Evolutionary conservation across 2,113 vertebrate species (phyloP), one percentile per base, ranked within the genome.

Genomic region (Gila orcuttii): DNA sequence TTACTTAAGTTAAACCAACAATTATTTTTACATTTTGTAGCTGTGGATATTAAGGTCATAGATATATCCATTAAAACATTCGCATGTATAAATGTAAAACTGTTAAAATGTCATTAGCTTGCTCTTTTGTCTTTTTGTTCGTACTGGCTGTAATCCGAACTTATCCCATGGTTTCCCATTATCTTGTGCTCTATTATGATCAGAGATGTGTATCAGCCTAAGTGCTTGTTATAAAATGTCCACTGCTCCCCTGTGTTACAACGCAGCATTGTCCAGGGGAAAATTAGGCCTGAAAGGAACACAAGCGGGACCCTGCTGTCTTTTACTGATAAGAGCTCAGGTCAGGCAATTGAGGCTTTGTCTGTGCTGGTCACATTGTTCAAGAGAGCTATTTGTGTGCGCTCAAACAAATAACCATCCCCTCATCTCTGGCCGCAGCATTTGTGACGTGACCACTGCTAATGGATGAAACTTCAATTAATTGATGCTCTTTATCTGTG

Each of bases 291-390:
- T 91, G 90, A 94, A 93, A 92, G 85, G 90, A 80, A 89, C 82
- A 87, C 82, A 81, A 82, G 78, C 25, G 36, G 86, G 68, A 85
- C 75, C 87, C 86, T 90, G 85, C 91, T 93, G 93, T 90, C 77
- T 92, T 94, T 91, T 88, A 89, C 91, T 21, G 94, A 95, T 96
- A 95, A 95, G 93, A 92, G 92, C 92, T 88, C 90, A 85, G 83
- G 87, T 66, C 84, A 28, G 36, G 90, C 92, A 87, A 90, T 94
- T 93, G 90, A 91, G 86, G 79, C 92, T 94, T 96, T 93, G 92
- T 94, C 86, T 82, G n/a, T 28, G 23, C 85, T 87, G 85, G 91
- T 93, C 88, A 91, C 88, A 90, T 92, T 94, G 93, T 95, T 94
- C 91, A 92, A 91, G 33, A 69, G 90, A 90, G 87, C 90, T 90